Evolutionary conservation across 2,888 invertebrate genomes (phyloP).

Genomic region (Mylabris sibirica): DNA sequence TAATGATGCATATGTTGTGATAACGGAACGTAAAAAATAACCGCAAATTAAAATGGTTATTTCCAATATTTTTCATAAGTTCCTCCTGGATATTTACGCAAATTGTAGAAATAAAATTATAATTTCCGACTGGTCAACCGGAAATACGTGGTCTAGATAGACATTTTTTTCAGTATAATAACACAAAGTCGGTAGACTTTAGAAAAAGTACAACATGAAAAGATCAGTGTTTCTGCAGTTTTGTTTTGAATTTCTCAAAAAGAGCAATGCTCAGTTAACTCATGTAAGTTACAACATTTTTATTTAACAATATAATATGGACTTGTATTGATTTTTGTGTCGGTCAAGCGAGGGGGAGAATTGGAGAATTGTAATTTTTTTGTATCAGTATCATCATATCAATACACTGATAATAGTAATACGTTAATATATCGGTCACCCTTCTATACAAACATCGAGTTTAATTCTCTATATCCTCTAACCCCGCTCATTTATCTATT

Average conservation of each 20-base stretch:
- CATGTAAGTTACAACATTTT: background rate
- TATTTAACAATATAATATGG: background rate
- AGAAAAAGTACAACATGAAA: background rate
- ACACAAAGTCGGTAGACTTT: background rate
- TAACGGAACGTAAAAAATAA: background rate
- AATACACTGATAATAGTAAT: too few relatives aligned
- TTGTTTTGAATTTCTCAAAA: background rate
- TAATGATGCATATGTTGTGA: background rate
- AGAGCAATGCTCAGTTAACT: background rate
- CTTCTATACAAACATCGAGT: background rate
- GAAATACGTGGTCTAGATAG: background rate
- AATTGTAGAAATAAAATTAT: background rate
- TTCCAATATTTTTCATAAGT: constrained; percentile 7
- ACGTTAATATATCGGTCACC: constrained; percentile 4
- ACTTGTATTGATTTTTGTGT: background rate
- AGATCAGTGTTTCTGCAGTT: background rate
- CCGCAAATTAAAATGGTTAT: constrained; percentile 6
- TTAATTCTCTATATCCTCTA: constrained; percentile 12
- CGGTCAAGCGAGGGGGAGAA: background rate
- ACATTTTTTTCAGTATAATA: background rate
- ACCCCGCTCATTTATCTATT: constrained; percentile 8
- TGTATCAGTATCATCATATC: background rate
- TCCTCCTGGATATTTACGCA: background rate
- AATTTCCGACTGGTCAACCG: constrained; percentile 11
- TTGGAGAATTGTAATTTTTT: constrained; percentile 5